Percentiles rank a stretch among this genome's conserved stretches.
phyloP scores from a whole-genome alignment of 1,140 invertebrate species.

The Heliothis subflexa region DNA sequence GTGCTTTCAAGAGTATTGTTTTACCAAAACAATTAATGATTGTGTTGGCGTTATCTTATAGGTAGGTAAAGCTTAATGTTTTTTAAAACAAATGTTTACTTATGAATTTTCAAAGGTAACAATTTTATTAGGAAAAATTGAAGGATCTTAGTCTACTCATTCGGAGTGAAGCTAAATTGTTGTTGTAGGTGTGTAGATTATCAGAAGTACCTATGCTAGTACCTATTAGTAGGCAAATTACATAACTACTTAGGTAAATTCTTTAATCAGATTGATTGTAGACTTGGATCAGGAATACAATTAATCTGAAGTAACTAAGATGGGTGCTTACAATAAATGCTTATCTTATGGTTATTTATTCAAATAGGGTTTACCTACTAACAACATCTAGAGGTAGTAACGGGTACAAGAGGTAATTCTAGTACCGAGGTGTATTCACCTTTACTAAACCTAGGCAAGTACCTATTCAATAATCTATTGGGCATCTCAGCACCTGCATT shows the following conservation, averaged over 20 bases:
- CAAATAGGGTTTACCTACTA: neutral
- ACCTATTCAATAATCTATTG: conserved; percentile 44
- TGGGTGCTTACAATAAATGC: neutral
- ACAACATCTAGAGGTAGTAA: neutral
- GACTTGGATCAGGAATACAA: too few relatives aligned
- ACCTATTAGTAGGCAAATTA: too few relatives aligned
- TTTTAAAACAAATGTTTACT: neutral
- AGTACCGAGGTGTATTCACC: conserved; percentile 9
- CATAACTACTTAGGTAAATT: too few relatives aligned
- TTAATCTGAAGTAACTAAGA: neutral
- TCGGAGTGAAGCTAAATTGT: too few relatives aligned
- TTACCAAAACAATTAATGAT: neutral
- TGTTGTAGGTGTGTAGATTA: too few relatives aligned
- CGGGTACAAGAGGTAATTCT: neutral
- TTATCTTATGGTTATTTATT: conserved; percentile 5
- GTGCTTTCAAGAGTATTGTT: neutral
- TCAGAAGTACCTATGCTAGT: too few relatives aligned
- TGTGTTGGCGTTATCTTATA: neutral
- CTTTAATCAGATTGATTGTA: too few relatives aligned
- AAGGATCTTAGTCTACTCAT: too few relatives aligned
- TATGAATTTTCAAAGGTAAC: neutral
- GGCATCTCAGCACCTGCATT: conserved; percentile 11
- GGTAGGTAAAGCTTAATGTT: neutral
- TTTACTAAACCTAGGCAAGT: neutral
- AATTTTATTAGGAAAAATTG: too few relatives aligned